Evolutionary conservation across 2,113 vertebrate genomes (phyloP), one percentile per base, ranked within the genome.

Genomic region (Mustela nigripes): DNA sequence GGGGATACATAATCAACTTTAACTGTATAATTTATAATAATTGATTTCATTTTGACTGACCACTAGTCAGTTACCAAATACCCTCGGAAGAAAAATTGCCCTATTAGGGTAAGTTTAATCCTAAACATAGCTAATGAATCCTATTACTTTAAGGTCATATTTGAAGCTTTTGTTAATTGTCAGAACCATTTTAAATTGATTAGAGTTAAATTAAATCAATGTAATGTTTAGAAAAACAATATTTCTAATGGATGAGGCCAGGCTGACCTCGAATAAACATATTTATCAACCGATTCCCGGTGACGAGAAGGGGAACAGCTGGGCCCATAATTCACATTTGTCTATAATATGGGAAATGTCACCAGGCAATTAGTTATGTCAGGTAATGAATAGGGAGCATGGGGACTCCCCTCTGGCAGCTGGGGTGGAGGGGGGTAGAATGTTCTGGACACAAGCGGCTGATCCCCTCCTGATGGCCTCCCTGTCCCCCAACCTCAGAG

Each of bases 71-170:
- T 98, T 99, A 99, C 99, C 99, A 99, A 98, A 99, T 97, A 98
- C 98, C 98, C 99, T 97, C 80, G 39, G 99, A 99, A 99, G 99
- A 99, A 99, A 99, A 99, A 99, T 99, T 99, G 99, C 99, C 99
- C 99, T 99, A 99, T 99, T 99, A 99, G 99, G 99, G 99, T 99
- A 99, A 99, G 99, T 99, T 99, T 99, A 99, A 99, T 99, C 99
- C 99, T 99, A 99, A 99, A 99, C 99, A 99, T 99, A 99, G 99
- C 99, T 99, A 99, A 99, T 99, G 99, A 99, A 99, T 99, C 99
- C 99, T 99, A 99, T 98, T 99, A 99, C 99, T 99, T 99, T 99
- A 99, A 99, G 99, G 99, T 99, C 99, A 99, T 99, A 99, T 99
- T 99, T 99, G 99, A 99, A 99, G 99, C 99, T 99, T 99, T 99